These are phyloP conservation scores for Sciaenops ocellatus DNA, from an alignment of 2,797 vertebrate genomes.

Conservation along the genomic window DNA sequence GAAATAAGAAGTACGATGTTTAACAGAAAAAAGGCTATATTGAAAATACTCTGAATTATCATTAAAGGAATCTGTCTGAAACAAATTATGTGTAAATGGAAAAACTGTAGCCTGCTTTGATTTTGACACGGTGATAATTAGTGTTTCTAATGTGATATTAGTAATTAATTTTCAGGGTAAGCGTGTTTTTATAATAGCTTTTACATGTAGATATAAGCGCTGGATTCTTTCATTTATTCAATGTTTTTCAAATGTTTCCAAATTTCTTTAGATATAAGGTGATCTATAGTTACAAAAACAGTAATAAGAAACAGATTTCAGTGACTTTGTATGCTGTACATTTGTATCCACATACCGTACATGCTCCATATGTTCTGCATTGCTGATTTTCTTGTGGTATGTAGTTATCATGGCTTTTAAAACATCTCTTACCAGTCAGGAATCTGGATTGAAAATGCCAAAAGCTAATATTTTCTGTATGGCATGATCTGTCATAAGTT, in stretches of 20 bases:
- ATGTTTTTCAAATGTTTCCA: neutral
- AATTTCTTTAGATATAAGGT: neutral
- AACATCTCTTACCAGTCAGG: neutral
- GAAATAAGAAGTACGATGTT: neutral
- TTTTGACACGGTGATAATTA: constrained; percentile 12
- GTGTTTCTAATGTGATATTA: constrained; percentile 18
- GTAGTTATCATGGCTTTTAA: neutral
- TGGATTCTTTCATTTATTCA: neutral
- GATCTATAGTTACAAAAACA: neutral
- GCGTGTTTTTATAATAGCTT: constrained; percentile 2
- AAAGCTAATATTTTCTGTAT: neutral
- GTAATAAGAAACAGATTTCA: neutral
- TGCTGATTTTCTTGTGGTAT: constrained; percentile 11
- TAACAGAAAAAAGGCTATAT: neutral
- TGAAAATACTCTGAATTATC: neutral
- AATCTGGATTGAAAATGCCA: neutral
- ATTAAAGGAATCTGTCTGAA: constrained; percentile 16
- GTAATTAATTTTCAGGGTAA: neutral
- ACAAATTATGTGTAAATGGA: constrained; percentile 13
- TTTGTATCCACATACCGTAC: neutral
- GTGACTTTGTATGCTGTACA: neutral
- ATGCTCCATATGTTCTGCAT: constrained; percentile 1
- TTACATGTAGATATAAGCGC: constrained; percentile 1
- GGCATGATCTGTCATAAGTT: neutral
- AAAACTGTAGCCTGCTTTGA: constrained; percentile 7